Conservation (phyloP, 2,797 vertebrate genomes). For the Alca torda region DNA sequence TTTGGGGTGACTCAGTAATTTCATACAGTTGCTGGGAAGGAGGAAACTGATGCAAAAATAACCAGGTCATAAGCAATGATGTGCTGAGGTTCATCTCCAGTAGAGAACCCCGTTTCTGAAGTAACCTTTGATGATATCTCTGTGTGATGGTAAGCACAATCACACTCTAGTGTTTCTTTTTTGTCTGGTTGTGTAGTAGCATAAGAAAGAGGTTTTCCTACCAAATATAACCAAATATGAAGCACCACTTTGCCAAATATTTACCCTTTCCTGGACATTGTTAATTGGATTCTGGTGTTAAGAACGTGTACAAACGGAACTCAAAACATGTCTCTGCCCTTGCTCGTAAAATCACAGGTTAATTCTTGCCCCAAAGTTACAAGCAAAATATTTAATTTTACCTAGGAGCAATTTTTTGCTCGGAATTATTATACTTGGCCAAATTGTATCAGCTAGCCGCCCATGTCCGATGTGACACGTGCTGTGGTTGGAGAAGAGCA, state of each 20-base stretch:
- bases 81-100: not conserved
- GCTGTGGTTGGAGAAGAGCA: not conserved
- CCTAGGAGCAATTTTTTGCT: not conserved
- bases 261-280: not conserved
- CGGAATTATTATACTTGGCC: not conserved
- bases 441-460: not conserved
- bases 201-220: not conserved
- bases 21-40: not conserved
- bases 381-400: not conserved
- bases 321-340: not conserved
- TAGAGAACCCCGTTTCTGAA: not conserved
- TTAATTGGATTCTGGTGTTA: not conserved
- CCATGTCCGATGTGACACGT: not conserved
- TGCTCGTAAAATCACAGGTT: not conserved
- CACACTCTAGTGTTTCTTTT: not conserved
- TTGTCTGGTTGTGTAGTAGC: not conserved
- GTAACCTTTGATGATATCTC: not conserved
- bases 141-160: not conserved
- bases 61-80: not conserved
- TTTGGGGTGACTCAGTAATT: not conserved
- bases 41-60: not conserved
- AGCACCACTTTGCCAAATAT: not conserved
- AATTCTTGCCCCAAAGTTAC: not conserved
- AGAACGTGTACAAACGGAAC: not conserved
- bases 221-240: not conserved